Percentiles rank a stretch among this genome's conserved stretches.
Conservation (phyloP, 1,140 invertebrate genomes). For the Philopotamus ludificatus region DNA sequence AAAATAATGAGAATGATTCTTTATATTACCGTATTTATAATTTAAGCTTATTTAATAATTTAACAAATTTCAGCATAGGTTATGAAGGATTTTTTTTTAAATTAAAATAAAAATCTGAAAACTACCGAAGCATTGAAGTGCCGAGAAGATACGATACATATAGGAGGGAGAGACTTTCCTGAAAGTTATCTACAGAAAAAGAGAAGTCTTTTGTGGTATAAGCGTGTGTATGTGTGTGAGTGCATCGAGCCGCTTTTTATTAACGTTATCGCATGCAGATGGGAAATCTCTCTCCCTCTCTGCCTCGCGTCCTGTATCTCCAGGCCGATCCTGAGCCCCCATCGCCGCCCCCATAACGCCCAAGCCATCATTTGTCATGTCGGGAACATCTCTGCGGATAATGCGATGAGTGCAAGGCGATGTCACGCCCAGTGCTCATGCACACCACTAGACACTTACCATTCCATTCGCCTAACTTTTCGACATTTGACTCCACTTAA, state of each 20-base stretch:
- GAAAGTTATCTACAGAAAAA: conserved; percentile 14
- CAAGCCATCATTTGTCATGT: conserved; percentile 38
- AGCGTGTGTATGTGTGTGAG: conserved; percentile 23
- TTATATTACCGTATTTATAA: no score
- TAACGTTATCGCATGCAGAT: conserved; percentile 30
- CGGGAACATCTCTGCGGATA: conserved; percentile 26
- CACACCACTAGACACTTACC: background rate
- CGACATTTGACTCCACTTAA: background rate
- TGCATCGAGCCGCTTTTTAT: conserved; percentile 31
- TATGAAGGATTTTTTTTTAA: no score
- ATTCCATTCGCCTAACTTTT: background rate
- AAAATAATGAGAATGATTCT: no score
- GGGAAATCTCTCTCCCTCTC: background rate
- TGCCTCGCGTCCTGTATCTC: no score
- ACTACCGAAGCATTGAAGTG: no score
- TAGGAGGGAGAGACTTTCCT: background rate
- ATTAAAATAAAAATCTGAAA: no score
- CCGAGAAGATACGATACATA: background rate
- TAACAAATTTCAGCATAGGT: no score
- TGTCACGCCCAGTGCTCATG: conserved; percentile 21
- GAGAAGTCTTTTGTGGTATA: conserved; percentile 26
- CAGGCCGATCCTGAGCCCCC: no score
- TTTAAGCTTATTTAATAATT: no score
- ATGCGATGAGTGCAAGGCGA: conserved; percentile 36
- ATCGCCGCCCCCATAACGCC: no score